Conservation (phyloP, 2,888 invertebrate species). For the Chloroclystis v-ata region DNA sequence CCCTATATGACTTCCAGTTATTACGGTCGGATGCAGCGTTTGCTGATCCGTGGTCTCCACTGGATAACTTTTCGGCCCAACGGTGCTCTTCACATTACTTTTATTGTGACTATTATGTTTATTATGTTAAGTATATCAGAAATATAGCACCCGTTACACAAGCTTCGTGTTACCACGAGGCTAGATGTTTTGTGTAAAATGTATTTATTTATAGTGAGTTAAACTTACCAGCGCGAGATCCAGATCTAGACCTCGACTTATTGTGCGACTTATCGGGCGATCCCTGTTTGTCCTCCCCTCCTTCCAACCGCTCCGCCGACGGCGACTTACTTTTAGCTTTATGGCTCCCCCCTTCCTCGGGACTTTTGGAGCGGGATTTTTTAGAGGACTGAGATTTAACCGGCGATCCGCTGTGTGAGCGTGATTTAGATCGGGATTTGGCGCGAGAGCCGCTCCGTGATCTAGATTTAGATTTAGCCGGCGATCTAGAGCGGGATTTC, state of each 20-base stretch:
- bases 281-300: not conserved
- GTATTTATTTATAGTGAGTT: not conserved
- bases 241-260: slow-evolving; percentile 23
- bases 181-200: no score
- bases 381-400: slow-evolving; percentile 10
- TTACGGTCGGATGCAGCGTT: no score
- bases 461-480: not conserved
- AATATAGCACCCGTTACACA: no score
- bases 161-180: no score
- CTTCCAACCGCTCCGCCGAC: not conserved
- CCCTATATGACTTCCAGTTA: no score
- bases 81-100: no score
- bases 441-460: slow-evolving; percentile 13
- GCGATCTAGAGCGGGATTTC: slow-evolving; percentile 15
- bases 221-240: slow-evolving; percentile 32
- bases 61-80: no score
- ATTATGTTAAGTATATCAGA: no score
- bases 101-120: no score
- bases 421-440: slow-evolving; percentile 12
- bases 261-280: no score
- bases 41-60: no score
- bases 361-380: slow-evolving; percentile 24
- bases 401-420: slow-evolving; percentile 29
- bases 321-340: slow-evolving; percentile 24
- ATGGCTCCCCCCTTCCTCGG: slow-evolving; percentile 31